Evolutionary conservation across 1,140 invertebrate species (phyloP), one percentile per base, ranked within the genome.

Genomic region (Drosophila persimilis): DNA sequence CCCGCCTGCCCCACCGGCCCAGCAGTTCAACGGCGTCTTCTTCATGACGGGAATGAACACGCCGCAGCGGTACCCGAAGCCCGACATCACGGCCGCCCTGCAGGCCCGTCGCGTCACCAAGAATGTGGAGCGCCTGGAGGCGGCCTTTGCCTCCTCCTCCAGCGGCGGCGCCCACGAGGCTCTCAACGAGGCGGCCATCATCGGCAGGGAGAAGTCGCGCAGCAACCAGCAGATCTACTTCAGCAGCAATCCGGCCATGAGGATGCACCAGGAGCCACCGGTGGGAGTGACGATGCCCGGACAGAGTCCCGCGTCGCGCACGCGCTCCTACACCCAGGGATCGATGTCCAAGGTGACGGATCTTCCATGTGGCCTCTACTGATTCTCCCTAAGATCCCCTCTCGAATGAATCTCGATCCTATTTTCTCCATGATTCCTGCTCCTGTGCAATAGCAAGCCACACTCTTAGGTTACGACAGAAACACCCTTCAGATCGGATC

Each of bases 101-200:
- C 93, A 92, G 90, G 93, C 92, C 50, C 93, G 93, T 52, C 92
- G 93, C 35, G 92, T 95, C 51, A 95, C 95, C 1, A 96, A 96
- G 91, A 96, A 95, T 60, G 90, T 96, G 31, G 95, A 97, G 63
- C 93, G 95, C 52, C 95, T 96, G 5, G 95, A 96, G 73, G 95
- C 96, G 74, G 81, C 77, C 13, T 90, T 90, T 17, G 80, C 89
- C 24, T 70, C 69, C 95, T 95, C 8, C 85, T 95, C 0, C 95
- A 96, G 35, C 11, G 35, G 35, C 0, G 35, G 35, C 64, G 93
- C 95, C 1, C 64, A 80, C 55, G 54, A 79, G 63, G 59, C 45
- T 3, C 94, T 95, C 77, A 95, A 95, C 17, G 93, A 95, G 1
- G 92, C 95, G 13, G 93, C 93, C 6, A 81, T 92, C 35, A 13